Percentiles rank a stretch among this genome's conserved stretches.
Evolutionary conservation across 2,113 vertebrate genomes (phyloP).

Genomic region (Octodon degus): DNA sequence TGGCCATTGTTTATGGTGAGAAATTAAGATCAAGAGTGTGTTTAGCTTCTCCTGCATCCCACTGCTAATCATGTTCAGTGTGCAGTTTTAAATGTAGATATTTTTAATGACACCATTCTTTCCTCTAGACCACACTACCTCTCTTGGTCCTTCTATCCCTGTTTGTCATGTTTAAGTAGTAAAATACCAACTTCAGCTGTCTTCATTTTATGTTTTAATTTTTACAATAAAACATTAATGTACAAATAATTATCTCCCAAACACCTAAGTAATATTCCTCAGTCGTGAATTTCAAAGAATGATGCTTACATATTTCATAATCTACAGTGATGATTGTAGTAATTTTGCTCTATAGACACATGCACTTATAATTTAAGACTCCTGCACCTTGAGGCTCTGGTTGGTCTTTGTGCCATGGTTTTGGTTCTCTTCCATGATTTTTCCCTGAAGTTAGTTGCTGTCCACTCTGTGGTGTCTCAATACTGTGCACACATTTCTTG

Average conservation of each 20-base stretch:
- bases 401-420: not conserved
- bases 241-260: not conserved
- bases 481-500: not conserved
- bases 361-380: not conserved
- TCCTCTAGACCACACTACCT: not conserved
- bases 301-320: not conserved
- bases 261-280: not conserved
- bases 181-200: not conserved
- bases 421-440: not conserved
- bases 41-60: not conserved
- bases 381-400: not conserved
- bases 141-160: not conserved
- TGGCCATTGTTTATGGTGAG: not conserved
- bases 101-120: not conserved
- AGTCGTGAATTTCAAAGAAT: not conserved
- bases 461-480: no score
- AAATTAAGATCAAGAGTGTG: not conserved
- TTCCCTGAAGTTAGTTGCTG: not conserved
- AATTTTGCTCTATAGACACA: not conserved
- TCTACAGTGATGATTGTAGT: not conserved
- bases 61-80: not conserved
- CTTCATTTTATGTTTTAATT: slow-evolving; percentile 1
- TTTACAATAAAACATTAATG: not conserved
- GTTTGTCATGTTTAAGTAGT: not conserved
- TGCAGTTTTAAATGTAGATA: not conserved